Base-by-base conservation (phyloP, 2,113 vertebrate species). In the Cyphomyrus plagiostoma region DNA sequence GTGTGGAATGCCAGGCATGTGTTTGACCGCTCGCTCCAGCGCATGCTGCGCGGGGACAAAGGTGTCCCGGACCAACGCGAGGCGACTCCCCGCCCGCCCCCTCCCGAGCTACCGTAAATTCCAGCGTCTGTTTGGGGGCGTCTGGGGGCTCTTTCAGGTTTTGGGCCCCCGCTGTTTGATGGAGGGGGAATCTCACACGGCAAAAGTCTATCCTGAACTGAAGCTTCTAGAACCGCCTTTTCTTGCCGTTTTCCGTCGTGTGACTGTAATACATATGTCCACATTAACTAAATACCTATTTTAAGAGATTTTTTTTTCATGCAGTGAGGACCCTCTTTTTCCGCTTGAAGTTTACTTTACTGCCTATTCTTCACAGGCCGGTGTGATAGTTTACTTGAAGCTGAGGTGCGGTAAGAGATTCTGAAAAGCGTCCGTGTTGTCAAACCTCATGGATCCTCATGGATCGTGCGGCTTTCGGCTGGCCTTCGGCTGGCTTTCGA, bases 1-100 rank as follows among this genome's bases (percentile, higher is more conserved):
- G 87, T 89, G 87, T 92, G 62, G 93, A 93, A 96, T 95, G 93
- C 86, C 88, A 93, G 93, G 94, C 93, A 96, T 95, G 94, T 86
- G 39, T 23, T 62, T 88, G 52, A 82, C 92, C 88, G 23, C 26
- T 62, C 87, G 56, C 86, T 91, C 92, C 86, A 88, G 90, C 93
- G 91, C 15, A 86, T 88, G n/a, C 17, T 83, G 3, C 70, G 17
- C 13, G 11, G 26, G 93, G 92, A 93, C 50, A 92, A 92, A 86
- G 80, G 91, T 89, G 88, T 89, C 90, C 89, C 50, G 15, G n/a
- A 58, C 49, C 30, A 48, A 45, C 77, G 39, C 90, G 86, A 77
- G 91, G 92, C 62, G 45, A 50, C 52, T 8, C 45, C 39, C 13
- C 0, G 15, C 23, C n/a, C 85, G 21, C 35, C 8, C 35, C 30